Conservation (phyloP, 2,888 invertebrate genomes). For the Schrankia costaestrigalis region DNA sequence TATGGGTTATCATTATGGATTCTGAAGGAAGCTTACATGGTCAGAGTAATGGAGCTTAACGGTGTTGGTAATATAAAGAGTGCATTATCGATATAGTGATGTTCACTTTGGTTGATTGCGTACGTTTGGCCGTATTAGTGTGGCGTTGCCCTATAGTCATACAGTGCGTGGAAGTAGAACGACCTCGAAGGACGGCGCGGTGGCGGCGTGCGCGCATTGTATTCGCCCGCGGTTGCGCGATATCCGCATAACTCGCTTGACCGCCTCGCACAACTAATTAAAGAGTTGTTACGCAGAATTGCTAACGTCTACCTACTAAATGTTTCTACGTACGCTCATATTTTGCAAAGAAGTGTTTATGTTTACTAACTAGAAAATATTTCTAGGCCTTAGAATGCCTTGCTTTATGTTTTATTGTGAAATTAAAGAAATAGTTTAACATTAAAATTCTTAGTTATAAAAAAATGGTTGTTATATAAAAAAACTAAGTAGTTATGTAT, state of each 20-base stretch:
- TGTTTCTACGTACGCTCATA: slow-evolving; percentile 16
- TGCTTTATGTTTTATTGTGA: too few species aligned
- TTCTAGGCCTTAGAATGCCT: too few species aligned
- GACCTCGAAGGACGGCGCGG: slow-evolving; percentile 62
- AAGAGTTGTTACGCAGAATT: slow-evolving; percentile 30
- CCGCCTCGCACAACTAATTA: slow-evolving; percentile 42
- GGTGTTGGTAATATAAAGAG: neutral
- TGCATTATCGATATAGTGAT: slow-evolving; percentile 2
- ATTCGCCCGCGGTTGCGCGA: slow-evolving; percentile 60
- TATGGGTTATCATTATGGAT: neutral
- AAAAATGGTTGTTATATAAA: too few species aligned
- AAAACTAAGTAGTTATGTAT: too few species aligned
- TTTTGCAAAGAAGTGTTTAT: slow-evolving; percentile 13
- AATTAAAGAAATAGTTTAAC: too few species aligned
- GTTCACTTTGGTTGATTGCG: slow-evolving; percentile 4
- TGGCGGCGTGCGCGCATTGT: slow-evolving; percentile 32
- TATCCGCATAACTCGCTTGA: slow-evolving; percentile 69
- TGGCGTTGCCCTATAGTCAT: slow-evolving; percentile 6
- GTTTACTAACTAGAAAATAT: neutral
- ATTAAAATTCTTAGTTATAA: too few species aligned
- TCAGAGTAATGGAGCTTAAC: neutral
- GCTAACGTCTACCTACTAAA: slow-evolving; percentile 20
- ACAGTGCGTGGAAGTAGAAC: slow-evolving; percentile 48
- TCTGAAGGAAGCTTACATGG: slow-evolving; percentile 1
- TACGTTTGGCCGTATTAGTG: neutral